Conservation (phyloP, 2,113 vertebrate genomes). For the Chrysemys picta region DNA sequence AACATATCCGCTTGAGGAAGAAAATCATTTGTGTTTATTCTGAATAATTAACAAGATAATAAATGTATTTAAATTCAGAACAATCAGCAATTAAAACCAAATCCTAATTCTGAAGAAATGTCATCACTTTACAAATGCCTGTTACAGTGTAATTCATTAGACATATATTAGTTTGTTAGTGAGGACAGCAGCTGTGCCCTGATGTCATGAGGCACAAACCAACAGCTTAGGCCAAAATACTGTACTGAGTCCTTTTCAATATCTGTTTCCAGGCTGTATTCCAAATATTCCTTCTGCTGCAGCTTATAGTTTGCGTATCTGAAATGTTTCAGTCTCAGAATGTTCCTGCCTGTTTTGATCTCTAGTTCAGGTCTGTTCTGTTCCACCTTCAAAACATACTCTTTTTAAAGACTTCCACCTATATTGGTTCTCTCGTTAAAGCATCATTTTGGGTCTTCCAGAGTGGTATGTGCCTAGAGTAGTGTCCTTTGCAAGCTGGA, state of each 20-base stretch:
- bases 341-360: background rate
- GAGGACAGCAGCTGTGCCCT: slow-evolving; percentile 33
- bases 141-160: background rate
- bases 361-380: background rate
- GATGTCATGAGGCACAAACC: background rate
- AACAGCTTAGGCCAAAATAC: background rate
- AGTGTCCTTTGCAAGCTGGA: background rate
- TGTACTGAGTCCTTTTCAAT: background rate
- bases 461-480: background rate
- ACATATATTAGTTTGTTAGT: background rate
- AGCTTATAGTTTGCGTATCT: background rate
- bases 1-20: background rate
- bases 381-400: background rate
- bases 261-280: slow-evolving; percentile 20
- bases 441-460: background rate
- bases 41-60: background rate
- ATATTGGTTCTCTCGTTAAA: background rate
- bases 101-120: background rate
- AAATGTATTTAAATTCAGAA: background rate
- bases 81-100: background rate
- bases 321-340: background rate
- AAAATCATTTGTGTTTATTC: background rate
- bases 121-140: background rate
- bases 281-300: slow-evolving; percentile 22
- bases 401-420: background rate